Conservation (phyloP, 1,140 invertebrate species). For the Philaenus spumarius region DNA sequence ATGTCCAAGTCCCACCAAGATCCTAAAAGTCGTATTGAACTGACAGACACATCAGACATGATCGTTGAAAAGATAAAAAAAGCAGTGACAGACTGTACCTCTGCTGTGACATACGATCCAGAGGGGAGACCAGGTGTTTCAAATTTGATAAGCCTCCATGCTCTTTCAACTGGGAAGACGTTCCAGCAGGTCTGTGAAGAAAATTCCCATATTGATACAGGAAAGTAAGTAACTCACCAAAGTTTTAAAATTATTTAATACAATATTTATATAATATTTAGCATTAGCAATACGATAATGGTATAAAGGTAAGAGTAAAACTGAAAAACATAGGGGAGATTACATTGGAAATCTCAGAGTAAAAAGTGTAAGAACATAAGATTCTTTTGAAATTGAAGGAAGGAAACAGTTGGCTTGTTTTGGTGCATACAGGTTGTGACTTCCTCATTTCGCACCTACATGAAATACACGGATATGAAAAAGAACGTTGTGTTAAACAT, state of each 20-base stretch:
- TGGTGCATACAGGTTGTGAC: no score
- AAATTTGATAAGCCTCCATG: slow-evolving; percentile 83
- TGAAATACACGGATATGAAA: no score
- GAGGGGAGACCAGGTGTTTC: slow-evolving; percentile 74
- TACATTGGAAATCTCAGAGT: no score
- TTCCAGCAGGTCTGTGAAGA: slow-evolving; percentile 66
- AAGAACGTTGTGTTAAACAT: no score
- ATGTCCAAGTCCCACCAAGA: slow-evolving; percentile 96
- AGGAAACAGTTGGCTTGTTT: no score
- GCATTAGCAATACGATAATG: not conserved
- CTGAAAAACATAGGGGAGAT: no score
- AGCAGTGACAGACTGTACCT: slow-evolving; percentile 85
- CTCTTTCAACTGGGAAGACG: slow-evolving; percentile 57
- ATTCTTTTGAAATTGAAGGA: no score
- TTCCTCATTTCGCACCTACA: no score
- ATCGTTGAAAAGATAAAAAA: slow-evolving; percentile 69
- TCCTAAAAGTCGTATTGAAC: slow-evolving; percentile 66
- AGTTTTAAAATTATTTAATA: not conserved
- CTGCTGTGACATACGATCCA: slow-evolving; percentile 74
- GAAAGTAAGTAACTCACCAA: slow-evolving; percentile 43
- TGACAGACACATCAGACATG: slow-evolving; percentile 71
- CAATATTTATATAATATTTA: not conserved
- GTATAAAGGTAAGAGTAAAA: no score
- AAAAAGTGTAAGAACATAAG: no score
- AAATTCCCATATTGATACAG: slow-evolving; percentile 61